Percentiles rank a stretch among this genome's conserved stretches.
These are phyloP conservation scores for Mionectes olivaceus DNA, from an alignment of 2,797 vertebrate species.

Conservation along the genomic window DNA sequence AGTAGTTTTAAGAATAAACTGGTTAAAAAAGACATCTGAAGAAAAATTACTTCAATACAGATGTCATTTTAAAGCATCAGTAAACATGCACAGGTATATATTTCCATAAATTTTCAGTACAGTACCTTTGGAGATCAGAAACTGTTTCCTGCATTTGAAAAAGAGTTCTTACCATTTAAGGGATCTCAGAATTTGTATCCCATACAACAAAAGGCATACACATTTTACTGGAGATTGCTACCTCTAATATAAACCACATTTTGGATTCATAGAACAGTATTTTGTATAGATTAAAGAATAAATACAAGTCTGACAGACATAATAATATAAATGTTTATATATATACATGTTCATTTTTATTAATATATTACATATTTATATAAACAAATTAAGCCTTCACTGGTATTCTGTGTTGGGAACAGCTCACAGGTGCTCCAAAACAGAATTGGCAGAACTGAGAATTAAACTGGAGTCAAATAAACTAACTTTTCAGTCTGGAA, in stretches of 20 bases:
- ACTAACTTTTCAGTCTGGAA: neutral
- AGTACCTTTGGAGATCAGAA: neutral
- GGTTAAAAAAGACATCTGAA: neutral
- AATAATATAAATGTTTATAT: neutral
- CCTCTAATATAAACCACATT: neutral
- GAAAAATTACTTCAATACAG: neutral
- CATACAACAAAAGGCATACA: neutral
- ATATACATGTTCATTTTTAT: neutral
- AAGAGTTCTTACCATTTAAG: neutral
- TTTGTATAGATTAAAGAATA: neutral
- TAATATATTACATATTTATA: neutral
- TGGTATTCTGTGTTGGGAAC: neutral
- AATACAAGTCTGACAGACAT: neutral
- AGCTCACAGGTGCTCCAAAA: neutral
- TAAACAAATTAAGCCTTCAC: neutral
- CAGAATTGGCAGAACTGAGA: neutral
- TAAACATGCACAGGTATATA: neutral
- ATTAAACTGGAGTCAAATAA: neutral
- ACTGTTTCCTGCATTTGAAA: neutral
- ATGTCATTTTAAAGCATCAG: neutral
- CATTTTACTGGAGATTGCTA: neutral
- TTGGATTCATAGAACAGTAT: neutral
- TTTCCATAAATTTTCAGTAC: neutral
- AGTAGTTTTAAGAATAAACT: conserved; percentile 20
- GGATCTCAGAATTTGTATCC: neutral